A percentile compares a stretch with the other conserved stretches of the same genome.
Evolutionary conservation across 2,113 vertebrate genomes (phyloP).

Genomic region (Corythornis madagascariensis): DNA sequence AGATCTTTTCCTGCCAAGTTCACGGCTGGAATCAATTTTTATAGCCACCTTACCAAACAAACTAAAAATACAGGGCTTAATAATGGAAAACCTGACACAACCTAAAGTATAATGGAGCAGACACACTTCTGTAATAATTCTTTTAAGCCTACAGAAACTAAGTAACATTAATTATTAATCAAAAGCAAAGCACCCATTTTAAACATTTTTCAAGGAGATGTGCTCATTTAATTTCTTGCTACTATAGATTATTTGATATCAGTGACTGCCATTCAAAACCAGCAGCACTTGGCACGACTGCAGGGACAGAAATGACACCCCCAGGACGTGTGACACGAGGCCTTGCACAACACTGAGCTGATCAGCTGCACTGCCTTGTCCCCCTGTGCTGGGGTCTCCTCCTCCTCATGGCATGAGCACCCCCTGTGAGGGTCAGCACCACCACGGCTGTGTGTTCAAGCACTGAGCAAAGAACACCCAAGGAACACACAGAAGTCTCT

Average conservation of each 20-base stretch:
- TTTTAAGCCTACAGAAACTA: slow-evolving; percentile 68
- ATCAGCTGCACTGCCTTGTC: neutral
- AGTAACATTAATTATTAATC: slow-evolving; percentile 75
- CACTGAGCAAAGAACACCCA: neutral
- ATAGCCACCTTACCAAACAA: slow-evolving; percentile 60
- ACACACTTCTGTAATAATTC: slow-evolving; percentile 55
- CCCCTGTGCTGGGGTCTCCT: neutral
- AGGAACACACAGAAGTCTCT: neutral
- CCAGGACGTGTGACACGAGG: neutral
- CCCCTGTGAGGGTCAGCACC: no score
- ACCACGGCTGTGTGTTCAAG: neutral
- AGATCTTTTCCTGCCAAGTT: slow-evolving; percentile 57
- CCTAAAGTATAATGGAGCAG: slow-evolving; percentile 50
- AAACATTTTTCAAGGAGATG: slow-evolving; percentile 66
- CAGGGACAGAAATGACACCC: neutral
- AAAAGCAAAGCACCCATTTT: slow-evolving; percentile 67
- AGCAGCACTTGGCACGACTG: neutral
- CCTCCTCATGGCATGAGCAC: neutral
- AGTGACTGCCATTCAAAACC: slow-evolving; percentile 29
- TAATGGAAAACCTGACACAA: slow-evolving; percentile 70
- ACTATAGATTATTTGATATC: slow-evolving; percentile 34
- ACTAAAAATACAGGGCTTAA: slow-evolving; percentile 62
- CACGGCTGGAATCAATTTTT: slow-evolving; percentile 62
- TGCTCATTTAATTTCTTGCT: slow-evolving; percentile 58
- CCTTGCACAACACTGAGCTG: neutral